Percentiles rank a stretch among this genome's conserved stretches.
Evolutionary conservation across 2,888 invertebrate species (phyloP).

Genomic region (Tanypteryx hageni): DNA sequence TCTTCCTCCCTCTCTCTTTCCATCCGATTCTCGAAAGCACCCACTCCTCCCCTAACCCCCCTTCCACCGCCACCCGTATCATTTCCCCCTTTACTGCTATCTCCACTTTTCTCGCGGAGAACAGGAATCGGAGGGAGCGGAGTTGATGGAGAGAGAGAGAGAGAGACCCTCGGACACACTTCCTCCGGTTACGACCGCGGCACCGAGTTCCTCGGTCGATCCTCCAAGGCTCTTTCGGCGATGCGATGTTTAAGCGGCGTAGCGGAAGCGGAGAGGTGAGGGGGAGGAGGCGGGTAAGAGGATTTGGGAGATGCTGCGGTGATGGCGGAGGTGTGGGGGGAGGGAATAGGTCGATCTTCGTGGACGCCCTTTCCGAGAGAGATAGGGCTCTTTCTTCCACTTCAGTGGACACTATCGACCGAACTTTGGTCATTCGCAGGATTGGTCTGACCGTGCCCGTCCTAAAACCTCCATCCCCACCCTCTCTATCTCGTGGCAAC

Average conservation of each 20-base stretch:
- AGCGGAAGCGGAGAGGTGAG: background rate
- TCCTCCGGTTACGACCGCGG: too few relatives aligned
- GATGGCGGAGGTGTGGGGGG: background rate
- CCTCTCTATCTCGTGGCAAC: too few relatives aligned
- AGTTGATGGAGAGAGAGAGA: background rate
- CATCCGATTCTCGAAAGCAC: too few relatives aligned
- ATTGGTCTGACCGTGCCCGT: background rate
- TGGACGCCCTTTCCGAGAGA: background rate
- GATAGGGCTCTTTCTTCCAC: constrained; percentile 30
- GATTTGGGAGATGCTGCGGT: background rate
- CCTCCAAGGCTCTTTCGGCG: too few relatives aligned
- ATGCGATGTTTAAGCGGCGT: too few relatives aligned
- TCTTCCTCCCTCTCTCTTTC: too few relatives aligned
- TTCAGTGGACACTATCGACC: background rate
- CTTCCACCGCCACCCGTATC: background rate
- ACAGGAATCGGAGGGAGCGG: background rate
- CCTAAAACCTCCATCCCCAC: too few relatives aligned
- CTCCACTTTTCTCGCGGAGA: background rate
- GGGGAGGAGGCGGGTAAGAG: background rate
- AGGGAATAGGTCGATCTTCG: background rate
- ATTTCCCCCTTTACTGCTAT: background rate
- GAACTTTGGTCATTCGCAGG: background rate
- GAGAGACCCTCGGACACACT: background rate
- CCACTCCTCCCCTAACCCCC: background rate
- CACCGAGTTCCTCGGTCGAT: too few relatives aligned